These are phyloP conservation scores for Dasypus novemcinctus DNA, from an alignment of 2,113 vertebrate genomes.

Conservation along the genomic window DNA sequence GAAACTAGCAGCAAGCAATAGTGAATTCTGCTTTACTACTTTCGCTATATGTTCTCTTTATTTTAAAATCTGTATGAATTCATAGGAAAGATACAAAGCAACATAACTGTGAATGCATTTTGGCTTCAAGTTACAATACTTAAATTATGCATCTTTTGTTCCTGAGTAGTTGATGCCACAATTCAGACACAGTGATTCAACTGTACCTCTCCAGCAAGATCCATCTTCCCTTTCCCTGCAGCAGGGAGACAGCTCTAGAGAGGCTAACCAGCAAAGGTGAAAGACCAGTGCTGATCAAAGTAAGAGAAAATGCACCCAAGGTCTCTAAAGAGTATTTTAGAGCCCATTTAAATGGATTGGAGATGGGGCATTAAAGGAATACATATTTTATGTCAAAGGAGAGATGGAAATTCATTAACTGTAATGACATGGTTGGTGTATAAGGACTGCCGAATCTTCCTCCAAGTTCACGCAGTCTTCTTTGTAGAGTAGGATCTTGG, in stretches of 20 bases:
- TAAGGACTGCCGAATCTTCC: background rate
- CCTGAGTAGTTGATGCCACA: background rate
- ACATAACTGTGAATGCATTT: background rate
- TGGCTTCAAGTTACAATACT: background rate
- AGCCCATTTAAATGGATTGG: background rate
- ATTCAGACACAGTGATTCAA: background rate
- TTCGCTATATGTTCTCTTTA: background rate
- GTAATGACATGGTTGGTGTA: background rate
- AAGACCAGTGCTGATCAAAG: background rate
- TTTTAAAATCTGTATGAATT: constrained; percentile 35
- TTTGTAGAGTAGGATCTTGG: background rate
- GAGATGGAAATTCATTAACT: background rate
- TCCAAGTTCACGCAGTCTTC: background rate
- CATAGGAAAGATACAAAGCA: background rate
- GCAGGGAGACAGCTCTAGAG: background rate
- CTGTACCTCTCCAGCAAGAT: background rate
- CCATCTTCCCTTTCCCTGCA: background rate
- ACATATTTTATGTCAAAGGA: background rate
- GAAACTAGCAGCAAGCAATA: background rate
- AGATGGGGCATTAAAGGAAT: background rate
- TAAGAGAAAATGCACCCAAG: background rate
- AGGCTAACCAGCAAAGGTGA: background rate
- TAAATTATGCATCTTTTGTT: background rate
- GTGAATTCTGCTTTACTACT: background rate
- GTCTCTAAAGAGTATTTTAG: background rate